Conservation (phyloP, 2,113 vertebrate species). For the Pteropus alecto region DNA sequence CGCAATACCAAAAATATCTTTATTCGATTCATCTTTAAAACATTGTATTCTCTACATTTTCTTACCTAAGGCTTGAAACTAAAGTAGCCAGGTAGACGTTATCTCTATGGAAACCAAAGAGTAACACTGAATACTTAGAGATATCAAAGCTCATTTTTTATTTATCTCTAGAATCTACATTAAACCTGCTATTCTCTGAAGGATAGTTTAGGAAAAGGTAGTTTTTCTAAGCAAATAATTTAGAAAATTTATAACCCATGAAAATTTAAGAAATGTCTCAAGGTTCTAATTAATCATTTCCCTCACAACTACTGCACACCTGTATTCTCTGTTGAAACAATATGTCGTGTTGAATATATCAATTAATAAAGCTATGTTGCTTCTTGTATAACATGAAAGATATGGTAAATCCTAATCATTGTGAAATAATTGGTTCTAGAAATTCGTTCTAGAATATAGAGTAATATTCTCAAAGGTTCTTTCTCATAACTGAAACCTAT, state of each 20-base stretch:
- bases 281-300: neutral
- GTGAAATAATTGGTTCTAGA: neutral
- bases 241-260: neutral
- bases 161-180: neutral
- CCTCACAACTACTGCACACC: neutral
- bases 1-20: neutral
- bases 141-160: neutral
- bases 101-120: neutral
- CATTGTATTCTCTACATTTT: neutral
- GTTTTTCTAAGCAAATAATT: neutral
- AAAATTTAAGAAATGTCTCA: neutral
- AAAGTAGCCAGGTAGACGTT: neutral
- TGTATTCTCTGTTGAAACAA: neutral
- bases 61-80: neutral
- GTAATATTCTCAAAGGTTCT: neutral
- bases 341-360: neutral
- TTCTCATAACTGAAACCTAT: neutral
- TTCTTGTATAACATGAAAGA: neutral
- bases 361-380: neutral
- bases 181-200: neutral
- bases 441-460: neutral
- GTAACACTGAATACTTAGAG: neutral
- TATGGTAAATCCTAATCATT: neutral
- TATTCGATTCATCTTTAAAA: neutral
- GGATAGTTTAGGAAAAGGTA: neutral